Evolutionary conservation across 2,797 vertebrate genomes (phyloP).

Genomic region (Takifugu rubripes): DNA sequence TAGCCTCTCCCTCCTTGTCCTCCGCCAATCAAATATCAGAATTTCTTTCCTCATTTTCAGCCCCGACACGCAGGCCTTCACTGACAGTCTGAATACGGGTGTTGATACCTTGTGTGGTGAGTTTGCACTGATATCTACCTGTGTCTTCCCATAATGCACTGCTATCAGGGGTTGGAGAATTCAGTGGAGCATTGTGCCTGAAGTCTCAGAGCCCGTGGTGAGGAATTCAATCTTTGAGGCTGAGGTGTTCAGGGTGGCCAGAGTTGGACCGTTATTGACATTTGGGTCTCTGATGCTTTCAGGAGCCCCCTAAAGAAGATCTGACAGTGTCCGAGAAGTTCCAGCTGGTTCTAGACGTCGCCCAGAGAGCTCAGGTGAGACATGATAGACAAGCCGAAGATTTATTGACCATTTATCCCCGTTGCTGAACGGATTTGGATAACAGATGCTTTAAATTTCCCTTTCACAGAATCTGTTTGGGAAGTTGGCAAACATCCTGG

Average conservation of each 20-base stretch:
- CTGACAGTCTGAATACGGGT: too few relatives aligned
- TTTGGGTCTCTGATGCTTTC: conserved; percentile 2
- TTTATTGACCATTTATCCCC: fast-evolving
- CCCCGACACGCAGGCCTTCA: too few relatives aligned
- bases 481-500: conserved; percentile 95
- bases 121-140: neutral
- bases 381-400: neutral
- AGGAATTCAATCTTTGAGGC: conserved; percentile 28
- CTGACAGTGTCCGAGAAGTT: conserved; percentile 97
- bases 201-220: conserved; percentile 90
- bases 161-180: conserved; percentile 92
- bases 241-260: neutral
- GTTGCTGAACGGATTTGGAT: neutral
- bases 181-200: conserved; percentile 97
- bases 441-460: neutral
- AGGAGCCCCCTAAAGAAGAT: conserved; percentile 94
- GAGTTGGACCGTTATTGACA: neutral
- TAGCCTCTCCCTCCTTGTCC: neutral
- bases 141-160: conserved; percentile 33
- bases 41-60: neutral
- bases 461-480: conserved; percentile 90
- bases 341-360: conserved; percentile 94
- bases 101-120: neutral
- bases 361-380: conserved; percentile 92
- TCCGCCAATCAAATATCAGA: conserved; percentile 11